These are phyloP conservation scores for Cydia strobilella DNA, from an alignment of 1,140 invertebrate species.

Conservation along the genomic window DNA sequence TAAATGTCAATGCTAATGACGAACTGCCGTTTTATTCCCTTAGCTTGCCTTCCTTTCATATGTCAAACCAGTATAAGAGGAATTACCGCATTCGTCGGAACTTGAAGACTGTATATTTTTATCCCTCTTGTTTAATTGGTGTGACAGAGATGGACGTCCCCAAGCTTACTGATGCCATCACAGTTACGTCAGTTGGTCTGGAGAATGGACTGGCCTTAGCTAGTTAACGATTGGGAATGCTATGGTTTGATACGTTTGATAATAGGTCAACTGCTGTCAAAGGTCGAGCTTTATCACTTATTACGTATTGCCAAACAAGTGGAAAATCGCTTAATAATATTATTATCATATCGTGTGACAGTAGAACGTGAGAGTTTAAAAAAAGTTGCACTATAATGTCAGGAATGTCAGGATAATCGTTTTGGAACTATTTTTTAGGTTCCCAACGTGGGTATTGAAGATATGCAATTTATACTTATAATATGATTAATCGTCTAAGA, in stretches of 20 bases:
- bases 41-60: background rate
- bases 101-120: too few species aligned
- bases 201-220: background rate
- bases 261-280: background rate
- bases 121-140: too few species aligned
- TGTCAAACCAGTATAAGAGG: background rate
- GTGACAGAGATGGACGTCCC: too few species aligned
- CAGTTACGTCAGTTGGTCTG: background rate
- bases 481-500: too few species aligned
- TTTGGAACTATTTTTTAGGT: too few species aligned
- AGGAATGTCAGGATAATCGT: too few species aligned
- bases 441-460: too few species aligned
- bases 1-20: conserved; percentile 5
- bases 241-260: background rate
- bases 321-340: background rate
- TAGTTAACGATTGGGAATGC: background rate
- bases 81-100: background rate
- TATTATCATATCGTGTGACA: background rate
- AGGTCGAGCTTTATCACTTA: background rate
- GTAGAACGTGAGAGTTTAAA: background rate
- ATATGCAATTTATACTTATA: too few species aligned
- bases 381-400: too few species aligned
- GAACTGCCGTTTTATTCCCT: background rate
- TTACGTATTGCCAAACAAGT: conserved; percentile 18
- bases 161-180: background rate